Conservation (phyloP, 2,888 invertebrate genomes). For the Sminthurides aquaticus region DNA sequence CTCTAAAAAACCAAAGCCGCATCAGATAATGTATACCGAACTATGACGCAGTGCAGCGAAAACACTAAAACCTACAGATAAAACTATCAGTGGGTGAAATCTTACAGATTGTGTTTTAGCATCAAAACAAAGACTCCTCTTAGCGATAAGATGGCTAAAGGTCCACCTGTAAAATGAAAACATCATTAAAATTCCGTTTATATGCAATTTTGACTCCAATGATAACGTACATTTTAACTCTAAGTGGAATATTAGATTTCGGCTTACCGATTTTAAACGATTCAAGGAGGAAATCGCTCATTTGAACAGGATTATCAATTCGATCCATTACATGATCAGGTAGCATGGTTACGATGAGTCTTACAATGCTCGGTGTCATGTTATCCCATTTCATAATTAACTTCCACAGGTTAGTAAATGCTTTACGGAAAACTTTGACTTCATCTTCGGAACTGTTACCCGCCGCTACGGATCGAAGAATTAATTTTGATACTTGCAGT, state of each 20-base stretch:
- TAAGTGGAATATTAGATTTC: neutral
- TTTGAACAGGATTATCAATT: conserved; percentile 68
- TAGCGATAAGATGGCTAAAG: conserved; percentile 78
- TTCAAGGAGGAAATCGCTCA: conserved; percentile 87
- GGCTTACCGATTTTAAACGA: conserved; percentile 68
- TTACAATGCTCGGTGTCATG: conserved; percentile 59
- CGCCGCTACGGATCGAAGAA: conserved; percentile 25
- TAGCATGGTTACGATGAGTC: conserved; percentile 69
- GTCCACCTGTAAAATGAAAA: conserved; percentile 59
- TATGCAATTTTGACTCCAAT: conserved; percentile 18
- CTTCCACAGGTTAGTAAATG: conserved; percentile 55
- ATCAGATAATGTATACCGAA: neutral
- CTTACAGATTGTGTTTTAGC: conserved; percentile 75
- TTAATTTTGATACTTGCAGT: conserved; percentile 21
- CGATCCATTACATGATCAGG: conserved; percentile 74
- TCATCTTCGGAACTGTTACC: conserved; percentile 17
- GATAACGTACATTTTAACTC: neutral
- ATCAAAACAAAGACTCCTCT: conserved; percentile 87
- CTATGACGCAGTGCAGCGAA: no score
- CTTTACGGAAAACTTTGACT: conserved; percentile 30
- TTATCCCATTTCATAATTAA: conserved; percentile 64
- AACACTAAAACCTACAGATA: no score
- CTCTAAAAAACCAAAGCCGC: conserved; percentile 49
- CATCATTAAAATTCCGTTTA: conserved; percentile 1
- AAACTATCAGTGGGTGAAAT: neutral